phyloP scores from a whole-genome alignment of 2,113 vertebrate genomes.

The Planiliza haematocheilus region DNA sequence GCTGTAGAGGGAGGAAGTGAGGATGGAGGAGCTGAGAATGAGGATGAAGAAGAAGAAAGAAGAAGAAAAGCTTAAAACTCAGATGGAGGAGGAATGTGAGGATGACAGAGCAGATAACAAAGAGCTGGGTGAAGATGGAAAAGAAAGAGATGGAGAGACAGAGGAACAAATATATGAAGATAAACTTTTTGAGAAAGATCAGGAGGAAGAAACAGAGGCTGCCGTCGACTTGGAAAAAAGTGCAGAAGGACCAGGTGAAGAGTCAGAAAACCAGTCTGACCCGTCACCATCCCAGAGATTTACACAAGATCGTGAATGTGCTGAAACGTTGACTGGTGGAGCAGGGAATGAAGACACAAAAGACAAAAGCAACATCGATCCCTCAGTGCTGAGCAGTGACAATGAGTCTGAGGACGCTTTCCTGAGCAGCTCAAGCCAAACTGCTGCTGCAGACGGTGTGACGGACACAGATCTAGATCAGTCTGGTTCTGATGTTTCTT shows the following conservation, averaged over 20 bases:
- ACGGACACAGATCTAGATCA: no score
- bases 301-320: not conserved
- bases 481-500: not conserved
- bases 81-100: no score
- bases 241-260: no score
- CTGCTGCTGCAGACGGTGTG: not conserved
- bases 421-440: not conserved
- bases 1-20: no score
- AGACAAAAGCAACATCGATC: constrained; percentile 47
- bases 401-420: not conserved
- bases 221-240: no score
- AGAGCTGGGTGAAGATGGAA: no score
- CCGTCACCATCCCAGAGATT: not conserved
- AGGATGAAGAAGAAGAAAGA: not conserved
- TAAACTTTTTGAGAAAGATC: no score
- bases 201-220: no score
- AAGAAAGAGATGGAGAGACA: no score
- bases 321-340: not conserved
- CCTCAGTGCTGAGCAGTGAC: constrained; percentile 32
- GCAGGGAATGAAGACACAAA: not conserved
- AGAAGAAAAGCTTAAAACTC: no score
- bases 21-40: not conserved
- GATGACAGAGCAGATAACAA: no score
- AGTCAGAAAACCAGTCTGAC: not conserved
- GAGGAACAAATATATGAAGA: not conserved